Percentiles rank a stretch among this genome's conserved stretches.
phyloP scores from a whole-genome alignment of 2,113 vertebrate genomes.

The Glaucomys volans region DNA sequence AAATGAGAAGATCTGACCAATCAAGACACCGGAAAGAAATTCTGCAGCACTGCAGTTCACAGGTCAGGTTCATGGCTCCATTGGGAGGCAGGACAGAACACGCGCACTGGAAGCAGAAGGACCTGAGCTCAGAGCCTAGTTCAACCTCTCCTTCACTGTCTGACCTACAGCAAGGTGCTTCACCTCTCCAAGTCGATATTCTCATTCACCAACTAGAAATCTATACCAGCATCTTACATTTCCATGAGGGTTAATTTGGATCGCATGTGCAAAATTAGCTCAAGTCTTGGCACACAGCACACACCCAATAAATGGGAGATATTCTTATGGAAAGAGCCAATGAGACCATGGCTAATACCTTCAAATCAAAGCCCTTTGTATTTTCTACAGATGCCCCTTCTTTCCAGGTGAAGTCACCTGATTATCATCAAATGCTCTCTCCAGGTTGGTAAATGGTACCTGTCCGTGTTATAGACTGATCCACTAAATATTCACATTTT shows the following conservation, averaged over 20 bases:
- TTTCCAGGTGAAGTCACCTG: background rate
- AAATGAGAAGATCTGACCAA: background rate
- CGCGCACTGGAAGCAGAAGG: background rate
- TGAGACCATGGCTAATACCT: background rate
- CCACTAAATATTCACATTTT: constrained; percentile 51
- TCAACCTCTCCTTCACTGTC: background rate
- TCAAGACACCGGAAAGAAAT: background rate
- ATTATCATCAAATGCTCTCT: constrained; percentile 3
- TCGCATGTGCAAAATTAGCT: background rate
- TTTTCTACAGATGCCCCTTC: background rate
- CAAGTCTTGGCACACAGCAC: background rate
- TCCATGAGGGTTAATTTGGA: background rate
- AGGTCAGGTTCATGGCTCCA: background rate
- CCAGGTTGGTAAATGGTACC: constrained; percentile 43
- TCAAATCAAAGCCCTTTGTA: background rate
- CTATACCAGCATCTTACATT: background rate
- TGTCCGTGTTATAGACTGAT: background rate
- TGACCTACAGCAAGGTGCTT: background rate
- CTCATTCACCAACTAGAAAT: background rate
- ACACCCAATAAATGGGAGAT: background rate
- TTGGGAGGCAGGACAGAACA: background rate
- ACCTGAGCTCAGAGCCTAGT: background rate
- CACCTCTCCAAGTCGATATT: background rate
- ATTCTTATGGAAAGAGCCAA: background rate
- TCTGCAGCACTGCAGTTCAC: background rate